phyloP scores from a whole-genome alignment of 1,140 invertebrate species.

The Zaprionus davidi region DNA sequence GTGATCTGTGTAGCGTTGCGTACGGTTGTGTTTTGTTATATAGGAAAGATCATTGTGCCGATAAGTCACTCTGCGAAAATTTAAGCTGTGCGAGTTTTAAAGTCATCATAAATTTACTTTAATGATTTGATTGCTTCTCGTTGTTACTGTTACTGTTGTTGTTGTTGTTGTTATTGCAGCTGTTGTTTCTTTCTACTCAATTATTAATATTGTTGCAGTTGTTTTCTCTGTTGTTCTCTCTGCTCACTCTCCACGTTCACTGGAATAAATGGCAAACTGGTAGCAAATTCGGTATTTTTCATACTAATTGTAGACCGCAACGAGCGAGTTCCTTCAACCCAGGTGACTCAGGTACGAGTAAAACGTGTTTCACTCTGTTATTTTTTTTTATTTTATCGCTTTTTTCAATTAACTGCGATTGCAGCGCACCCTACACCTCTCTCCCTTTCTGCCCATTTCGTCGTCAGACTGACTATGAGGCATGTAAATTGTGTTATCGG shows the following conservation, averaged over 20 bases:
- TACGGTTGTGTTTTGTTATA: not conserved
- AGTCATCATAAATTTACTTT: slow-evolving; percentile 44
- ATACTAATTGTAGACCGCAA: slow-evolving; percentile 34
- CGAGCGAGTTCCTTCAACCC: slow-evolving; percentile 50
- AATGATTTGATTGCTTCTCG: slow-evolving; percentile 34
- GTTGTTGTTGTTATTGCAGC: not conserved
- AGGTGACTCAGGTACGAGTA: slow-evolving; percentile 44
- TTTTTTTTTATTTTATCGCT: slow-evolving; percentile 30
- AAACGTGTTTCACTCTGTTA: slow-evolving; percentile 40
- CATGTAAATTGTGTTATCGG: slow-evolving; percentile 55
- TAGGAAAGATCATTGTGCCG: slow-evolving; percentile 36
- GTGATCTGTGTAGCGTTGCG: slow-evolving; percentile 27
- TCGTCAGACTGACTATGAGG: slow-evolving; percentile 17
- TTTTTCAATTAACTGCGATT: slow-evolving; percentile 51
- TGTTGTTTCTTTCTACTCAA: not conserved
- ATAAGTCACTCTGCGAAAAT: slow-evolving; percentile 36
- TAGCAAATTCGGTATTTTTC: slow-evolving; percentile 24
- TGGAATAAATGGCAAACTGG: slow-evolving; percentile 15
- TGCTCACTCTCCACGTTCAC: not conserved
- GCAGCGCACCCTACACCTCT: not conserved
- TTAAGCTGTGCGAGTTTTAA: slow-evolving; percentile 23
- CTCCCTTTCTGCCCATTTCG: not conserved
- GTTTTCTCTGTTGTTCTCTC: not conserved
- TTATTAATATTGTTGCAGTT: slow-evolving; percentile 10
- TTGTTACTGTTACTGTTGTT: slow-evolving; percentile 7